Percentiles rank a stretch among this genome's conserved stretches.
Evolutionary conservation across 2,113 vertebrate species (phyloP).

Genomic region (Platichthys stellatus): DNA sequence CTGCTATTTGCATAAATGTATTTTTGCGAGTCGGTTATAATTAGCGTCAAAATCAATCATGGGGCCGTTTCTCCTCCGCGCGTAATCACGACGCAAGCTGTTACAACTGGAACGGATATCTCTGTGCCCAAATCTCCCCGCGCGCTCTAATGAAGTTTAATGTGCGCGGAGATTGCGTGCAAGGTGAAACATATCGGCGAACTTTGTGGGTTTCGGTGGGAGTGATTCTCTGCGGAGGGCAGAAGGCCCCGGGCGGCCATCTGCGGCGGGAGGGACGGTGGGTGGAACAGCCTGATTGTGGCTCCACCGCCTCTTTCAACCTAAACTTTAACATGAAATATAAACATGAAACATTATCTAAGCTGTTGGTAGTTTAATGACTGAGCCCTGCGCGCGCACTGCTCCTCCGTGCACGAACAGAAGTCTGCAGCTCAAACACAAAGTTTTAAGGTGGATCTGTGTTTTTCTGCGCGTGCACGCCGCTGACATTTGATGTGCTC

Average conservation of each 20-base stretch:
- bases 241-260: conserved; percentile 70
- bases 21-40: conserved; percentile 91
- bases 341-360: neutral
- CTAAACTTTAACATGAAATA: neutral
- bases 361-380: neutral
- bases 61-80: conserved; percentile 89
- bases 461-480: neutral
- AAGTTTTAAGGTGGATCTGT: neutral
- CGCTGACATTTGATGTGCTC: too few species aligned
- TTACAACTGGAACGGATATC: conserved; percentile 87
- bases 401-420: too few species aligned
- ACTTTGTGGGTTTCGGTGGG: conserved; percentile 48
- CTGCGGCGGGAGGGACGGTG: conserved; percentile 50
- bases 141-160: conserved; percentile 67
- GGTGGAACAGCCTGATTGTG: conserved; percentile 38
- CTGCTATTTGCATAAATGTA: conserved; percentile 93
- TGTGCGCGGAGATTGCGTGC: conserved; percentile 58
- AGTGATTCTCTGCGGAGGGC: conserved; percentile 61
- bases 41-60: conserved; percentile 98
- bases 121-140: conserved; percentile 82
- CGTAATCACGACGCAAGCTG: conserved; percentile 96
- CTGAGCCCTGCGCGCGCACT: neutral
- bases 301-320: conserved; percentile 13
- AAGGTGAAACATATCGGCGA: conserved; percentile 68
- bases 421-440: neutral